phyloP scores from a whole-genome alignment of 2,888 invertebrate genomes.

The Pandemis cinnamomeana region DNA sequence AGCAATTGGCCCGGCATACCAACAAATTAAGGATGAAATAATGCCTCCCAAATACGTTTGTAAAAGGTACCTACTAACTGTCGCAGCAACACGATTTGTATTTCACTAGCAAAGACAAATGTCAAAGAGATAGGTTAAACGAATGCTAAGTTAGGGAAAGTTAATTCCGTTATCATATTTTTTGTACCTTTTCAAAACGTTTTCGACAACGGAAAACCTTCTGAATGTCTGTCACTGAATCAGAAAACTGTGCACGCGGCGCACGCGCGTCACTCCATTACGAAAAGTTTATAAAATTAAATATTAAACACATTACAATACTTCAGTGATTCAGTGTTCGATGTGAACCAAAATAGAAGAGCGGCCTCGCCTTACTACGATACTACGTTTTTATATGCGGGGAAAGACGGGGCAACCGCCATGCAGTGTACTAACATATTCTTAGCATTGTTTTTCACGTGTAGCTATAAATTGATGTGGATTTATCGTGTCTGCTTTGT shows the following conservation, averaged over 20 bases:
- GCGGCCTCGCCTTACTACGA: slow-evolving; percentile 19
- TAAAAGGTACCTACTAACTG: too few relatives aligned
- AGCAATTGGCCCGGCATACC: background rate
- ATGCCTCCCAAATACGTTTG: too few relatives aligned
- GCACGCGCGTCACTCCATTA: slow-evolving; percentile 18
- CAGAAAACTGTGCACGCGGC: background rate
- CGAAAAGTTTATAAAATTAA: slow-evolving; percentile 29
- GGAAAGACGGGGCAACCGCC: background rate
- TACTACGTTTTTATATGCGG: slow-evolving; percentile 13
- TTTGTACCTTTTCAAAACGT: too few relatives aligned
- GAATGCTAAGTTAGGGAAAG: too few relatives aligned
- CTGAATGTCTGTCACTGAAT: background rate
- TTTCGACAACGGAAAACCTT: background rate
- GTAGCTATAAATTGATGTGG: slow-evolving; percentile 1
- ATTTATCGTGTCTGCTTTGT: slow-evolving; percentile 15
- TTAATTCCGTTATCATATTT: too few relatives aligned
- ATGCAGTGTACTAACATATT: slow-evolving; percentile 12
- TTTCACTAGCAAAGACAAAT: too few relatives aligned
- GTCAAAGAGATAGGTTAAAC: too few relatives aligned
- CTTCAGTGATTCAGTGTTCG: slow-evolving; percentile 23
- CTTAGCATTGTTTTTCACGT: slow-evolving; percentile 18
- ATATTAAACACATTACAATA: slow-evolving; percentile 28
- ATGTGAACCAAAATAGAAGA: slow-evolving; percentile 27
- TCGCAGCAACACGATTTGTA: too few relatives aligned
- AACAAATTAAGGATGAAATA: background rate